These are phyloP conservation scores for Rhizomys pruinosus DNA, from an alignment of 2,113 vertebrate species.

Conservation along the genomic window DNA sequence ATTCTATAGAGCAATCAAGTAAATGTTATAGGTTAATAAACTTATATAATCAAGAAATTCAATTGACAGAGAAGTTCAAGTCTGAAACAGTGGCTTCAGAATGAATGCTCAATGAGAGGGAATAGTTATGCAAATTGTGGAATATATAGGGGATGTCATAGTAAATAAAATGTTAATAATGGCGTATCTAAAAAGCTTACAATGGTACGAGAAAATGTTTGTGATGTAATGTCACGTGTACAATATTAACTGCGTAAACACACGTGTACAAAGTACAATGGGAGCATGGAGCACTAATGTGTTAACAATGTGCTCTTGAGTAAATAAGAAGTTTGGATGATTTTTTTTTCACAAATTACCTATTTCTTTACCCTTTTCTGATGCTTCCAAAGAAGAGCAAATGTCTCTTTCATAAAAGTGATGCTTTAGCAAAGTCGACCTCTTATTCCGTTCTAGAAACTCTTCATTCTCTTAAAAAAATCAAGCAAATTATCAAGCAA, in stretches of 20 bases:
- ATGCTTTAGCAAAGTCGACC: neutral
- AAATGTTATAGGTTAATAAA: neutral
- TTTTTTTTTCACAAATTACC: neutral
- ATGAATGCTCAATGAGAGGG: neutral
- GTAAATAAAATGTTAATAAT: conserved; percentile 42
- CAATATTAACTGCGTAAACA: neutral
- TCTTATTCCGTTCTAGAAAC: neutral
- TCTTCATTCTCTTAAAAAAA: neutral
- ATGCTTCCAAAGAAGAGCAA: neutral
- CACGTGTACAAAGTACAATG: neutral
- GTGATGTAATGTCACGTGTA: neutral
- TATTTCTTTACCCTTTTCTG: neutral
- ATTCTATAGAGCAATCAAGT: neutral
- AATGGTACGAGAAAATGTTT: neutral
- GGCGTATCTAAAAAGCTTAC: neutral
- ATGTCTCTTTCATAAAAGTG: conserved; percentile 46
- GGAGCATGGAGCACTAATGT: neutral
- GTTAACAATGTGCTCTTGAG: neutral
- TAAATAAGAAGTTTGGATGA: neutral
- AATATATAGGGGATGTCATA: neutral
- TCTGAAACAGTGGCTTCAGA: neutral
- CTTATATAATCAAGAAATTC: neutral
- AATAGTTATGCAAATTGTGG: neutral
- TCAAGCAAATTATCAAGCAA: neutral
- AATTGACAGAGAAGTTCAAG: neutral